These are phyloP conservation scores for Apamea epomidion DNA, from an alignment of 2,888 invertebrate genomes.

Conservation along the genomic window DNA sequence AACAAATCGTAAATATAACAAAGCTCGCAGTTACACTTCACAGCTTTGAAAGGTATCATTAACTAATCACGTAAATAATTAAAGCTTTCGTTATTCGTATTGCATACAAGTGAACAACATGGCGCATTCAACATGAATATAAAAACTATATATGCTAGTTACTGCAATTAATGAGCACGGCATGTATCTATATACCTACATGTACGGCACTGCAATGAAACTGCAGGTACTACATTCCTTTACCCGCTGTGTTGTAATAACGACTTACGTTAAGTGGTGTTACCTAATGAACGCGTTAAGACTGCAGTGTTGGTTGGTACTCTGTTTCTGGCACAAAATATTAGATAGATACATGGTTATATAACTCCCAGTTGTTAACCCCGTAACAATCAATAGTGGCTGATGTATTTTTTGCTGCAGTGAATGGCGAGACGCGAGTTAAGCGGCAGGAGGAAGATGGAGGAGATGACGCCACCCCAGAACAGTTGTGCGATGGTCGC, in stretches of 20 bases:
- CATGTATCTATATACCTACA: conserved; percentile 66
- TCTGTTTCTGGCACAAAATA: conserved; percentile 46
- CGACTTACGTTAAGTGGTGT: conserved; percentile 83
- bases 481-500: conserved; percentile 96
- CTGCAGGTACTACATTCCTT: conserved; percentile 82
- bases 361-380: conserved; percentile 13
- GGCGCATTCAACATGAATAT: conserved; percentile 29
- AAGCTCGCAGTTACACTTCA: conserved; percentile 5
- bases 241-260: conserved; percentile 84
- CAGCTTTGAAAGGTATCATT: conserved; percentile 9
- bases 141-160: conserved; percentile 54
- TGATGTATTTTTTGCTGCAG: conserved; percentile 67
- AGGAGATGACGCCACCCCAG: conserved; percentile 92
- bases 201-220: conserved; percentile 75
- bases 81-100: conserved; percentile 35
- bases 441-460: conserved; percentile 93
- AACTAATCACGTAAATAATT: conserved; percentile 22
- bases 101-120: conserved; percentile 24
- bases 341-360: conserved; percentile 16
- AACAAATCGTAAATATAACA: conserved; percentile 19
- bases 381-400: neutral
- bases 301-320: conserved; percentile 42
- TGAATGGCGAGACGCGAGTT: conserved; percentile 86
- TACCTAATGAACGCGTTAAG: conserved; percentile 82
- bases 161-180: conserved; percentile 70